Base-by-base conservation (phyloP, 2,888 invertebrate species). In the Parnassius mnemosyne region DNA sequence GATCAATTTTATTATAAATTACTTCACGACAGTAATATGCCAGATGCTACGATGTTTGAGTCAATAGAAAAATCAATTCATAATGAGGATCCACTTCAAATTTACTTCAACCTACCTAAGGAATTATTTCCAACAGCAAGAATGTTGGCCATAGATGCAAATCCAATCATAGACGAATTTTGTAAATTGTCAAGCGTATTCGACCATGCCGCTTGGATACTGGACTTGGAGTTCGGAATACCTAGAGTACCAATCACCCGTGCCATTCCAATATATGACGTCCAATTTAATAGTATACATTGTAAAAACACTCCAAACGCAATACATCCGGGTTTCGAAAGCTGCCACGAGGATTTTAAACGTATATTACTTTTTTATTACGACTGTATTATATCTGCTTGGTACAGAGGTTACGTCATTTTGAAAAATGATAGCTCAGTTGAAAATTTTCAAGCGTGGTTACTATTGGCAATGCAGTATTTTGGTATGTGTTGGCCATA, bases 401-500 rank as follows among this genome's bases (percentile, higher is more conserved):
- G 86, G 87, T 88, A 87, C 53, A 78, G 69, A 54, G 82, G 86
- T 0, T 88, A 79, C 60, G 72, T 80, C 13, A 62, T 66, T 10
- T 55, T 80, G 42, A 77, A 74, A 34, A 53, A 68, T 59, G 86
- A 87, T 68, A 71, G 66, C 57, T 87, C 84, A 0, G 81, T 88
- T 1, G 83, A 82, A 5, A 83, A 84, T 66, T 89, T 87, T 50
- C 85, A 87, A 59, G 67, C 77, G 1, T 88, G 88, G 87, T 63
- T 89, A 60, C 65, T 70, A 2, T 13, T 71, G 25, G 82, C 86
- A 16, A 83, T 84, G 84, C 81, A 83, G 58, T 62, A 66, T 2
- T 74, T 83, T 44, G 89, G 88, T 9, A 81, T 89, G 83, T 84
- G 84, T 67, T 89, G 89, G 89, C 70, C 79, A 1, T 86, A 71